Evolutionary conservation across 2,888 invertebrate genomes (phyloP), one percentile per base, ranked within the genome.

Genomic region (Protodeltote pygarga): DNA sequence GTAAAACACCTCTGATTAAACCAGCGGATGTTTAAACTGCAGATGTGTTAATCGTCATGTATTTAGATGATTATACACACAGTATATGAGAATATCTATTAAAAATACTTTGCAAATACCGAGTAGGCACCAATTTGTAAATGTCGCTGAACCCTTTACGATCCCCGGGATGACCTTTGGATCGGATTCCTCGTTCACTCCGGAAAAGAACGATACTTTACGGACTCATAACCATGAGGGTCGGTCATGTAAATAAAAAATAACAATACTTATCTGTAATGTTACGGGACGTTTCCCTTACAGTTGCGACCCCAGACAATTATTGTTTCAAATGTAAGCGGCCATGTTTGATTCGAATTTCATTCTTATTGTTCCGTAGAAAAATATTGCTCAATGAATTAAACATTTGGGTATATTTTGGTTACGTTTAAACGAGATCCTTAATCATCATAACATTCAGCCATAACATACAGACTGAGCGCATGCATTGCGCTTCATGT

Each of bases 241-340:
- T 40, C 21, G 16, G 15, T 8, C 16, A 34, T 64, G 24, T 59
- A 28, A 65, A 58, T 50, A 59, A 65, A 58, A 63, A 65, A 39
- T 41, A 49, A 49, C 44, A 49, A 39, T 52, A 37, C 65, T 68
- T 65, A 59, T 68, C 61, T 65, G 3, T 5, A 11, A 45, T 47
- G 48, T 65, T 45, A 65, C 54, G 70, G 61, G 20, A 50, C 33
- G 50, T 65, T 68, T 64, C 49, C 46, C 28, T 45, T 31, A 10
- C 17, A 50, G 31, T 24, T 23, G 6, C 28, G 38, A 27, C 37
- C 27, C 15, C 21, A 10, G 47, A 44, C 46, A 47, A 60, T 64
- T 59, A 47, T 58, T 38, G 31, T 49, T 37, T 35, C 28, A 37
- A 41, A 65, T 37, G 34, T 37, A 32, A 37, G 27, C 29, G 28